Base-by-base conservation (phyloP, 2,113 vertebrate genomes). In the Dasypus novemcinctus region DNA sequence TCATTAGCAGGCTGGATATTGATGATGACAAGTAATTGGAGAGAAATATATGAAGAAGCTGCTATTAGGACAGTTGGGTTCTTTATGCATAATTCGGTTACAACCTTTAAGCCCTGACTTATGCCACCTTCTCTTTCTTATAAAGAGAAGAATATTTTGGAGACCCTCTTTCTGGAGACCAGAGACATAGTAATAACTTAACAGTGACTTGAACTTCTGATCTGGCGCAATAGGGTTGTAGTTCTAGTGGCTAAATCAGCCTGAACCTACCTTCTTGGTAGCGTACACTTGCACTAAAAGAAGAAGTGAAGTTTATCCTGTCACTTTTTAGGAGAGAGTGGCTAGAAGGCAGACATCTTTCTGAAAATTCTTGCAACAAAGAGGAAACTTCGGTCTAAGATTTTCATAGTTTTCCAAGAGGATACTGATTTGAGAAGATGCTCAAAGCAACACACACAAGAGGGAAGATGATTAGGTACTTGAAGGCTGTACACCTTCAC, bases 41-140 rank as follows among this genome's bases (percentile, higher is more conserved):
- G n/a, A 84, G 80, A 93, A 84, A 88, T 87, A 57, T 78, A 82
- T 83, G 68, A 93, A 94, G 52, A 68, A 84, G 31, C 79, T 95
- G 27, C 64, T 83, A 11, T 83, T 71, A 80, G 38, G 90, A 83
- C 0, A 91, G 20, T 91, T 31, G 64, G 63, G 29, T 61, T 91
- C 25, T 83, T 23, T 83, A 29, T 87, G 41, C 72, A 69, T 75
- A 88, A 71, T 23, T 87, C 49, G 43, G 18, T 33, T 79, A 10
- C 14, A 86, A 68, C 14, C 33, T 11, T 88, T 94, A 71, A 87
- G 18, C 95, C 10, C 66, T 63, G 82, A 33, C 14, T 23, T 87
- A 79, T 71, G 29, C 14, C 27, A 91, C 38, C 38, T 90, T 61
- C 54, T 10, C 14, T 61, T 95, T 96, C 68, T 91, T 76, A 88